Base-by-base conservation (phyloP, 1,140 invertebrate species). In the Drosophila watanabei region DNA sequence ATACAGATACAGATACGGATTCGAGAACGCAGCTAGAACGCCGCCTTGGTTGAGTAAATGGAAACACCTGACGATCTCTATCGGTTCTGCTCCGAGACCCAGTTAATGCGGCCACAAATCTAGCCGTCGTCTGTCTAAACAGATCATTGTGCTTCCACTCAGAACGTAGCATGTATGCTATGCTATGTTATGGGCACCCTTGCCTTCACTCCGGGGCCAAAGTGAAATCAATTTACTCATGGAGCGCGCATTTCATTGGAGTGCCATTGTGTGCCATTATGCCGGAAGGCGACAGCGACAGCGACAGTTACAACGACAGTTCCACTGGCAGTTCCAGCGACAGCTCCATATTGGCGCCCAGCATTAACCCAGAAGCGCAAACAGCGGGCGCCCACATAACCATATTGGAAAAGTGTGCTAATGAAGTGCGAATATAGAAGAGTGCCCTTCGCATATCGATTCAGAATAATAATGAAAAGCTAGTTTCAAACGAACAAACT, bases 21-120 rank as follows among this genome's bases (percentile, higher is more conserved):
- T 65, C 35, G 41, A 57, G 59, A 57, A 63, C 46, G 41, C 46
- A 59, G 52, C 56, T 70, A 72, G 75, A 87, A 81, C 77, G 66
- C 48, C 33, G 64, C 80, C 75, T 59, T 57, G 54, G 35, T 57
- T 41, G 54, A 76, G 32, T 76, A 54, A 76, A 56, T 66, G 48
- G 48, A 77, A 69, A 57, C 76, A 79, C 63, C 73, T 79, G 75
- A 78, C 63, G 73, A 79, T 79, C 75, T 78, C 49, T 69, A 78
- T 56, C 75, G 66, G 77, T 78, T 78, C 75, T 78, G 75, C 48
- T 69, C 54, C 35, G 41, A 72, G 76, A 64, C 43, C 66, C 51
- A 52, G 60, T 48, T 79, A 79, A 79, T 79, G 77, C 48, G 48
- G 24, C 49, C 62, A 71, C 68, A 71, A 69, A 71, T 71, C 48